These are phyloP conservation scores for Eurois occulta DNA, from an alignment of 2,888 invertebrate species.

Conservation along the genomic window DNA sequence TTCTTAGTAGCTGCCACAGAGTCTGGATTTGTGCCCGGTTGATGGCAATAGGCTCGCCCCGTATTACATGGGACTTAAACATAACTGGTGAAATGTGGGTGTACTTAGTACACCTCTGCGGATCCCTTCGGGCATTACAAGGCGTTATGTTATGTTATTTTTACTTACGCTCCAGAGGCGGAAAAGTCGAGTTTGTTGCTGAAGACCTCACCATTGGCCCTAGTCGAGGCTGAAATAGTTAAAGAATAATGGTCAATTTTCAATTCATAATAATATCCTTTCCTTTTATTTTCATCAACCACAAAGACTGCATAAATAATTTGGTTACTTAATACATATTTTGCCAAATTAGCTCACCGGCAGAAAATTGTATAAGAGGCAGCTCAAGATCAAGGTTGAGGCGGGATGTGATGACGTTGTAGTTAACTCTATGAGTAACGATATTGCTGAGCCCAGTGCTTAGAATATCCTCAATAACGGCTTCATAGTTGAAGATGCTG, in stretches of 20 bases:
- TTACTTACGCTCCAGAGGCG: slow-evolving; percentile 62
- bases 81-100: not conserved
- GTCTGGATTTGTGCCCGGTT: not conserved
- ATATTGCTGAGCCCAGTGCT: slow-evolving; percentile 80
- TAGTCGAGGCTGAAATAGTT: slow-evolving; percentile 50
- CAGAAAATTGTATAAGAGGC: slow-evolving; percentile 70
- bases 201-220: slow-evolving; percentile 46
- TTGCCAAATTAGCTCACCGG: slow-evolving; percentile 71
- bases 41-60: not conserved
- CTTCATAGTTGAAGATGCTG: slow-evolving; percentile 73
- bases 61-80: not conserved
- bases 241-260: not conserved
- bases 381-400: slow-evolving; percentile 76
- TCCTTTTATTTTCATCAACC: not conserved
- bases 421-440: slow-evolving; percentile 73
- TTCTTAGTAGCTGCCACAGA: not conserved
- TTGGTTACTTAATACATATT: not conserved
- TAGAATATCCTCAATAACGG: slow-evolving; percentile 61
- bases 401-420: slow-evolving; percentile 67
- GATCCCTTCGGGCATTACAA: not conserved
- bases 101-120: not conserved
- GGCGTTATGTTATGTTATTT: not conserved
- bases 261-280: not conserved
- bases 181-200: slow-evolving; percentile 41
- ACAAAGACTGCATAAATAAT: not conserved